Base-by-base conservation (phyloP, 2,797 vertebrate genomes). In the Mormyrops attenuatus region DNA sequence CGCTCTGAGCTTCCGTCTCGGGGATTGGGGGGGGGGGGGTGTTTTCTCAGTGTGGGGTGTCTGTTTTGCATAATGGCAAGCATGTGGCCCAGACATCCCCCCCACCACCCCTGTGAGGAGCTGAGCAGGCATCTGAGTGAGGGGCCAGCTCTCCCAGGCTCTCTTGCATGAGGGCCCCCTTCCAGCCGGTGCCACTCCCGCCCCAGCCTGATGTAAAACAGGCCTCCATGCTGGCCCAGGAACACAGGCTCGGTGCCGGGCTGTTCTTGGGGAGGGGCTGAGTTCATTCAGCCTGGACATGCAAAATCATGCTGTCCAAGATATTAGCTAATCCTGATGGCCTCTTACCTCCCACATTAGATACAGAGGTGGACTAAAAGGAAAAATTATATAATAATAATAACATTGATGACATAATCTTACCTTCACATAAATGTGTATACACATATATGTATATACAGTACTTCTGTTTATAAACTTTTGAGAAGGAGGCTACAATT, bases 1-100 rank as follows among this genome's bases (percentile, higher is more conserved):
- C 38, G 55, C 88, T 84, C 88, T 5, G 89, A 80, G 85, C 63
- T 90, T 91, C 90, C 85, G 47, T 66, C 55, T 86, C 55, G 84
- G 87, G 88, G 91, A 91, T 86, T 57, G n/a, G 22, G 52, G 77
- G 44, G 34, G 15, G 57, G 66, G 44, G 15, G 26, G 26, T 88
- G 89, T 91, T 91, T 89, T 80, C 69, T 87, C 57, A 88, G 84
- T 87, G 89, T 87, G 90, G 90, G 89, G 89, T 90, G 90, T 89
- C 88, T 89, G 84, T 86, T 90, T 91, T 91, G 88, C 88, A 89
- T 91, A 89, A 92, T 89, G 89, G 77, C 87, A 90, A 92, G 90
- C 91, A 91, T 89, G 88, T 93, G 91, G 89, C 69, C 52, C 52
- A 88, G 89, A 86, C 84, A 17, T 69, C 49, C 53, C 20, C 22